Evolutionary conservation across 2,797 vertebrate species (phyloP), one percentile per base, ranked within the genome.

Genomic region (Lates japonicus): DNA sequence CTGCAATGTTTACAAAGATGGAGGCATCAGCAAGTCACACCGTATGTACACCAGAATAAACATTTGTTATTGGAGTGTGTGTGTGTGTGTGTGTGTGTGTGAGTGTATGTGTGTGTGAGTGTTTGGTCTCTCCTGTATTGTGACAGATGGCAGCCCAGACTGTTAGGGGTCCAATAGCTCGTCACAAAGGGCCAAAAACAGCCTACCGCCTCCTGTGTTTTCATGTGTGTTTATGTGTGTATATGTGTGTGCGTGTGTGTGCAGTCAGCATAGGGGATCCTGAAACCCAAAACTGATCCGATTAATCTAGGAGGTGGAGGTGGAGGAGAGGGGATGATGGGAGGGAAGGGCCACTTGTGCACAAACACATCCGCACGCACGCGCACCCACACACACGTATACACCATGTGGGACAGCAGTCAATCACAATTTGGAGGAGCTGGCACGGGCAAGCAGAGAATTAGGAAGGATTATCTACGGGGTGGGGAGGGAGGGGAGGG

Each of bases 401-500:
- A 61, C 73, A 61, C 62, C 87, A 88, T 83, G 90, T 88, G 93
- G 88, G 84, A 92, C 88, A 87, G 83, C 89, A 94, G 92, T 94
- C 93, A 93, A 93, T 95, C 92, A 94, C 92, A 95, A 93, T 93
- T 94, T 91, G 90, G 91, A 86, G 41, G 59, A 91, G 90, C 90
- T 90, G 87, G 87, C 90, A 93, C 66, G 46, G 78, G 90, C 90
- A 79, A 87, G 87, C 80, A 76, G 89, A 89, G 93, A 94, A 95
- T 95, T 95, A 94, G 90, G 78, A 87, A 69, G 92, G 94, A 95
- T 96, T 95, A 95, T 93, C 85, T 88, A 74, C 70, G 76, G 86
- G 66, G 74, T 78, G 86, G 66, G 74, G 68, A 49, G 3, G 49
- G 66, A 65, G 7, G 51, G 25, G 35, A 44, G 70, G 52, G 2